These are phyloP conservation scores for Gnathonemus echidnorhynchus DNA, from an alignment of 2,113 vertebrate species.

Conservation along the genomic window DNA sequence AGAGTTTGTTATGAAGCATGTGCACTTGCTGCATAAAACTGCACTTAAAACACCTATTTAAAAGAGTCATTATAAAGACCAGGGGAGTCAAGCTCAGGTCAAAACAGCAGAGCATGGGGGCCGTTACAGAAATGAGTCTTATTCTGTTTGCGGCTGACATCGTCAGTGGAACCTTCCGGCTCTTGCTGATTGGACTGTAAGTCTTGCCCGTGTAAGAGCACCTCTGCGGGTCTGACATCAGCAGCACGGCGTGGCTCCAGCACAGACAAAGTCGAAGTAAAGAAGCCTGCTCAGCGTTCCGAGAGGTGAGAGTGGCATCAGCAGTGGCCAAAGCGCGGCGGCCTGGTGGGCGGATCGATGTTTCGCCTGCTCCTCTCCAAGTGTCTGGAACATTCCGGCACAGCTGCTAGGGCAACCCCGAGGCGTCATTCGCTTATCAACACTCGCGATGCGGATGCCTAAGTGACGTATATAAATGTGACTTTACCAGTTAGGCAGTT, in stretches of 20 bases:
- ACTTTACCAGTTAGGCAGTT: not conserved
- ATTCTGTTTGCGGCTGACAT: not conserved
- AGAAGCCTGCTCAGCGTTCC: not conserved
- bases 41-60: not conserved
- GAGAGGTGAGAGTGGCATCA: not conserved
- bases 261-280: not conserved
- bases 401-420: not conserved
- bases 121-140: not conserved
- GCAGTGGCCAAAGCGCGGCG: not conserved
- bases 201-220: not conserved
- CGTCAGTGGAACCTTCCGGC: not conserved
- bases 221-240: not conserved
- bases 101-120: not conserved
- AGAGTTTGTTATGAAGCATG: not conserved
- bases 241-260: not conserved
- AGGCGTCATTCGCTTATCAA: not conserved
- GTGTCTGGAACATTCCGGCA: not conserved
- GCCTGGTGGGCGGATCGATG: not conserved
- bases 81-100: not conserved
- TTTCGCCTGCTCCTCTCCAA: not conserved
- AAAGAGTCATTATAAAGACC: not conserved
- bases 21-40: not conserved
- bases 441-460: not conserved
- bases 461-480: not conserved
- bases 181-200: not conserved